These are phyloP conservation scores for Hydrolagus affinis DNA, from an alignment of 2,113 vertebrate species.

Conservation along the genomic window DNA sequence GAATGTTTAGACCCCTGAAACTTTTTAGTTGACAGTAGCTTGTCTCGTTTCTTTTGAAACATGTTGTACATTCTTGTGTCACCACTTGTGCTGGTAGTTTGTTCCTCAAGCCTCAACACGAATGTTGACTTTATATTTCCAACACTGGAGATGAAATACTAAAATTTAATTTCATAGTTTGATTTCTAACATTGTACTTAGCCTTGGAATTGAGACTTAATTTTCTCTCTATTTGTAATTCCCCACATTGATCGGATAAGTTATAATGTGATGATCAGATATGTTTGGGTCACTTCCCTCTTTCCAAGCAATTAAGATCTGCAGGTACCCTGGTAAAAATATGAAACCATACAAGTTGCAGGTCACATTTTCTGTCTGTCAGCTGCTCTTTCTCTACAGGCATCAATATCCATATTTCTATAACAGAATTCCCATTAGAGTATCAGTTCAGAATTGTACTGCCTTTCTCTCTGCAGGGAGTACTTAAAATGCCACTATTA, in stretches of 20 bases:
- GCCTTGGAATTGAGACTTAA: neutral
- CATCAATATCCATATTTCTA: neutral
- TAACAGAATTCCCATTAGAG: slow-evolving; percentile 7
- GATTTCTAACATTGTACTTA: neutral
- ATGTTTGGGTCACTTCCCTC: neutral
- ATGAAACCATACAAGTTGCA: neutral
- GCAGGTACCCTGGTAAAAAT: neutral
- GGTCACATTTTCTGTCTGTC: neutral
- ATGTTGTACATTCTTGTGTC: no score
- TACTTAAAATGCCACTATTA: slow-evolving; percentile 16
- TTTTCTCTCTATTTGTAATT: neutral
- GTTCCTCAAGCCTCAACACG: no score
- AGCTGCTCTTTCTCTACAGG: neutral
- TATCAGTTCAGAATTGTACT: neutral
- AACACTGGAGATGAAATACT: no score
- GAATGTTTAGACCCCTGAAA: no score
- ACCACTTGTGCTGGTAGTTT: no score
- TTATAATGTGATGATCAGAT: neutral
- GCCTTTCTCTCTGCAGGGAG: neutral
- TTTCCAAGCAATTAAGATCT: neutral
- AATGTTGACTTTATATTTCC: no score
- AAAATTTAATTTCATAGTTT: neutral
- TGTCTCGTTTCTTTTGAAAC: no score
- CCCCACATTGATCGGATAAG: neutral
- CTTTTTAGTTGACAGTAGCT: no score